These are phyloP conservation scores for Drosophila hamatofila DNA, from an alignment of 2,888 invertebrate species.

Conservation along the genomic window DNA sequence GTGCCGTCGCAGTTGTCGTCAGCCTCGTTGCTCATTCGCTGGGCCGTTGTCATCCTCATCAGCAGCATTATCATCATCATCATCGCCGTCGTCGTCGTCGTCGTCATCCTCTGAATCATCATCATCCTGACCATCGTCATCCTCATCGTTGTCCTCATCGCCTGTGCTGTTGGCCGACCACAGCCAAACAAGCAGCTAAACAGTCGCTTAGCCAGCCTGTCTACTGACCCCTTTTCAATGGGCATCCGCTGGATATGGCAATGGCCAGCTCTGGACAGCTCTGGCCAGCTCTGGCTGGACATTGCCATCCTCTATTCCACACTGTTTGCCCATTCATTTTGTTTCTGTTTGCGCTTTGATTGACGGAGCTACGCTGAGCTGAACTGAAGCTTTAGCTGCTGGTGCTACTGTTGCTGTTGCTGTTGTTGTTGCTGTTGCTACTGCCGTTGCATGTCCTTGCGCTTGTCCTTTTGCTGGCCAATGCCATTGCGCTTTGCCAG, in stretches of 20 bases:
- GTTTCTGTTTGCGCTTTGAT: conserved; percentile 82
- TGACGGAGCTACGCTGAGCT: conserved; percentile 75
- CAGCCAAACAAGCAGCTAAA: conserved; percentile 81
- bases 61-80: conserved; percentile 24
- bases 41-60: conserved; percentile 39
- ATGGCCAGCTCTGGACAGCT: conserved; percentile 20
- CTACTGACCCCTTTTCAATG: conserved; percentile 81
- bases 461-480: conserved; percentile 77
- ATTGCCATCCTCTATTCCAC: conserved; percentile 51
- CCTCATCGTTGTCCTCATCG: conserved; percentile 27
- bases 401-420: conserved; percentile 1
- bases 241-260: conserved; percentile 69
- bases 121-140: conserved; percentile 49
- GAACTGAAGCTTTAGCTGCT: conserved; percentile 29
- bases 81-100: conserved; percentile 16
- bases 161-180: conserved; percentile 50
- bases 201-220: conserved; percentile 74
- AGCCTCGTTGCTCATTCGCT: conserved; percentile 67
- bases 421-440: background rate
- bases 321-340: conserved; percentile 82
- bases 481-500: conserved; percentile 80
- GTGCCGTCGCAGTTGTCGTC: conserved; percentile 72
- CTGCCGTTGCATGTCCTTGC: conserved; percentile 77
- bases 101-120: conserved; percentile 35
- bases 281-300: conserved; percentile 53